A percentile compares a stretch with the other conserved stretches of the same genome.
phyloP scores from a whole-genome alignment of 2,797 vertebrate species.

The Gallinago stenura region DNA sequence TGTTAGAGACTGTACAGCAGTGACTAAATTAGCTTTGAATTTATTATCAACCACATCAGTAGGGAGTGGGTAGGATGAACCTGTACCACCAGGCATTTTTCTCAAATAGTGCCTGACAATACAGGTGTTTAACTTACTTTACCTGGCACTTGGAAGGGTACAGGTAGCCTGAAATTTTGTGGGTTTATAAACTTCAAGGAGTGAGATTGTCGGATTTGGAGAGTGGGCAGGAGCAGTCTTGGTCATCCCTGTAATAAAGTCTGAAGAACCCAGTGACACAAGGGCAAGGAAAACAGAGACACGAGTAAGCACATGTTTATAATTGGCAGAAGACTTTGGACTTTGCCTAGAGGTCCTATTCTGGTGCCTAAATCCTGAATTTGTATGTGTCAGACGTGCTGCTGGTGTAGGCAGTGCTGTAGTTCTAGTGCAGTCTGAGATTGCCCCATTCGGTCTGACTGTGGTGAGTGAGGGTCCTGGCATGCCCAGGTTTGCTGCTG shows the following conservation, averaged over 20 bases:
- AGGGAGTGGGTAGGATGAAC: background rate
- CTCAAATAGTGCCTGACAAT: background rate
- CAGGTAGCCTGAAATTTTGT: background rate
- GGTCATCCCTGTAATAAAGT: background rate
- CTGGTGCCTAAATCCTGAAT: background rate
- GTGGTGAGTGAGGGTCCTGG: rapidly evolving
- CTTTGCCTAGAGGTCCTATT: background rate
- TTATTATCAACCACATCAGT: background rate
- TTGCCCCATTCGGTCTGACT: background rate
- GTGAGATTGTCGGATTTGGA: background rate
- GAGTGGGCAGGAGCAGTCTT: background rate
- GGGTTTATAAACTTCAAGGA: background rate
- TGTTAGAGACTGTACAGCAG: background rate
- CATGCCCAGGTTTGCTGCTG: background rate
- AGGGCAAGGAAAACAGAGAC: background rate
- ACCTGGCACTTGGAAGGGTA: background rate
- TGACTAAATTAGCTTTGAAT: constrained; percentile 4
- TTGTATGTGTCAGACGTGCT: background rate
- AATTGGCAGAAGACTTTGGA: background rate
- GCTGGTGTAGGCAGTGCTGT: rapidly evolving
- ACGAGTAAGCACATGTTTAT: background rate
- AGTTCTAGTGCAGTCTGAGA: background rate
- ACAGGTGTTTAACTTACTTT: background rate
- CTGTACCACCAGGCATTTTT: background rate
- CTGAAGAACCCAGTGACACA: background rate